phyloP scores from a whole-genome alignment of 2,888 invertebrate genomes.

The Oeneis ivallda region DNA sequence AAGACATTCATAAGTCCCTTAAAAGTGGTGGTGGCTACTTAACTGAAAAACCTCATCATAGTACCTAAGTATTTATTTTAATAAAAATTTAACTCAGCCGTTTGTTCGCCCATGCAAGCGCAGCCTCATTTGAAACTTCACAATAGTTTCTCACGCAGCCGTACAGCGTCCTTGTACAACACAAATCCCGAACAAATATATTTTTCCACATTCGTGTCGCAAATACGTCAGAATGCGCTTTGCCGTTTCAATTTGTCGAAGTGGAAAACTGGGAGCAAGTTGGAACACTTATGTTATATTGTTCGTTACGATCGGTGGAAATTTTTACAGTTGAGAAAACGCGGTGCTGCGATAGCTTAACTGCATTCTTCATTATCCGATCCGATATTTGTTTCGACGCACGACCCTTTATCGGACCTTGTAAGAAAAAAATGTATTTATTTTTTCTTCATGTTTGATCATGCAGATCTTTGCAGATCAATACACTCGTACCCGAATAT shows the following conservation, averaged over 20 bases:
- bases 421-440: neutral
- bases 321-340: constrained; percentile 23
- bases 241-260: constrained; percentile 40
- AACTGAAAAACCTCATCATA: neutral
- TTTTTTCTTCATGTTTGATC: no score
- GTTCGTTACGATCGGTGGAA: constrained; percentile 27
- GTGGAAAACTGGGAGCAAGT: constrained; percentile 39
- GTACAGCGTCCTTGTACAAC: constrained; percentile 14
- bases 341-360: constrained; percentile 2
- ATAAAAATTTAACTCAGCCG: constrained; percentile 5
- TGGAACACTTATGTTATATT: constrained; percentile 36
- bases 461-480: no score
- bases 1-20: no score
- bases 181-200: constrained; percentile 35
- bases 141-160: constrained; percentile 13
- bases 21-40: neutral
- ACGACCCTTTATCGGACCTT: neutral
- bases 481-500: no score
- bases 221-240: constrained; percentile 39
- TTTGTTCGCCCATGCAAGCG: constrained; percentile 11
- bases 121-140: constrained; percentile 22
- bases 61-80: neutral
- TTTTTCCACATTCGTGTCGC: constrained; percentile 35
- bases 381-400: neutral
- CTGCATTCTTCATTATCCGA: constrained; percentile 1